These are phyloP conservation scores for Rotaria macrura DNA, from an alignment of 2,888 invertebrate species.

Conservation along the genomic window DNA sequence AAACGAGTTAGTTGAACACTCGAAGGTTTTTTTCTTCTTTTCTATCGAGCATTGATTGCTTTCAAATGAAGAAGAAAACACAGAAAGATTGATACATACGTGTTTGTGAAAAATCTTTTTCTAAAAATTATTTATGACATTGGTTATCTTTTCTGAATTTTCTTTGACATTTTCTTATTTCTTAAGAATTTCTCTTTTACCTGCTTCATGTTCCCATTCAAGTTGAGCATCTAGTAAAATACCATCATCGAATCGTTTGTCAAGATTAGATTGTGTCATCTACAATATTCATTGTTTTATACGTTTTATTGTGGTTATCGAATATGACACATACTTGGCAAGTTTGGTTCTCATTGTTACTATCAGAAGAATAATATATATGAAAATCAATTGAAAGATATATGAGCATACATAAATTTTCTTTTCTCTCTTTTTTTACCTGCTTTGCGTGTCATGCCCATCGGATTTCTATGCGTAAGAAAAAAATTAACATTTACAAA, in stretches of 20 bases:
- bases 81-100: neutral
- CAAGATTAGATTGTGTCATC: neutral
- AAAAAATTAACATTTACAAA: neutral
- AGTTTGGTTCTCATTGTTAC: neutral
- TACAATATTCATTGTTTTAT: neutral
- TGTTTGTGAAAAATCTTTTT: neutral
- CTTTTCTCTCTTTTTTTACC: neutral
- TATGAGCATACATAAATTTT: no score
- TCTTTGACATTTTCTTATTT: neutral
- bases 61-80: no score
- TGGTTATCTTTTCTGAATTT: neutral
- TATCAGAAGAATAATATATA: neutral
- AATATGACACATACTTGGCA: slow-evolving; percentile 7
- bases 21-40: no score
- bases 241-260: neutral
- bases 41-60: no score
- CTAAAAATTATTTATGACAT: no score
- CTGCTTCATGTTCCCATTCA: slow-evolving; percentile 21
- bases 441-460: neutral
- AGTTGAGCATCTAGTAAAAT: neutral
- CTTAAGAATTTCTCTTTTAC: neutral
- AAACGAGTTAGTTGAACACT: no score
- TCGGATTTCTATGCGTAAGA: neutral
- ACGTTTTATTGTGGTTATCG: neutral
- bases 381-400: no score